Conservation (phyloP, 2,113 vertebrate genomes). For the Platysternon megacephalum region DNA sequence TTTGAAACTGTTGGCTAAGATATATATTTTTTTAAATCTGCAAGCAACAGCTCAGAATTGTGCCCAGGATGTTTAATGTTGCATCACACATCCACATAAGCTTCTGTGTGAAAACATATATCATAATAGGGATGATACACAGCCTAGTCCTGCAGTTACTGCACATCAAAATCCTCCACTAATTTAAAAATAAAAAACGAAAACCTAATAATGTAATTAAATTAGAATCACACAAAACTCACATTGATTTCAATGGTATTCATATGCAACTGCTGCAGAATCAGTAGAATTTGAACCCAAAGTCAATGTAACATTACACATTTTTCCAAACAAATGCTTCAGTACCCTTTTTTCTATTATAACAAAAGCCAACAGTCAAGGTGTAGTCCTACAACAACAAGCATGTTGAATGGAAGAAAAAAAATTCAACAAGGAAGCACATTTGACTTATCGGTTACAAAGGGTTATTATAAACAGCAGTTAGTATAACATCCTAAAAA, state of each 20-base stretch:
- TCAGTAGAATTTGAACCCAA: neutral
- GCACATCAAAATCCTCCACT: neutral
- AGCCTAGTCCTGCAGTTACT: neutral
- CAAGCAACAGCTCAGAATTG: neutral
- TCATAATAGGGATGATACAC: accelerated
- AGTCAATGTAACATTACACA: accelerated
- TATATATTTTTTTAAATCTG: neutral
- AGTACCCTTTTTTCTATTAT: neutral
- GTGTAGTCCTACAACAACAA: neutral
- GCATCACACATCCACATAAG: neutral
- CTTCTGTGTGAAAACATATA: neutral
- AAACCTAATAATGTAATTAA: neutral
- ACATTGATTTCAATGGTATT: neutral
- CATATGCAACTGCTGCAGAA: accelerated
- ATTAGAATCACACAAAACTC: accelerated
- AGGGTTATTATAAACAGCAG: accelerated
- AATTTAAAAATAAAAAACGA: neutral
- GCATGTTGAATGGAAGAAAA: neutral
- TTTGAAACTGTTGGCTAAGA: neutral
- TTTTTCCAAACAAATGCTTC: slow-evolving; percentile 7
- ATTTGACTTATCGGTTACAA: neutral
- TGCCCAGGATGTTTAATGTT: neutral
- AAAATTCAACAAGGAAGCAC: neutral
- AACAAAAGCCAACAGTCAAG: neutral
- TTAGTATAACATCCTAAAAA: neutral